Evolutionary conservation across 2,113 vertebrate genomes (phyloP).

Genomic region (Calcarius ornatus): DNA sequence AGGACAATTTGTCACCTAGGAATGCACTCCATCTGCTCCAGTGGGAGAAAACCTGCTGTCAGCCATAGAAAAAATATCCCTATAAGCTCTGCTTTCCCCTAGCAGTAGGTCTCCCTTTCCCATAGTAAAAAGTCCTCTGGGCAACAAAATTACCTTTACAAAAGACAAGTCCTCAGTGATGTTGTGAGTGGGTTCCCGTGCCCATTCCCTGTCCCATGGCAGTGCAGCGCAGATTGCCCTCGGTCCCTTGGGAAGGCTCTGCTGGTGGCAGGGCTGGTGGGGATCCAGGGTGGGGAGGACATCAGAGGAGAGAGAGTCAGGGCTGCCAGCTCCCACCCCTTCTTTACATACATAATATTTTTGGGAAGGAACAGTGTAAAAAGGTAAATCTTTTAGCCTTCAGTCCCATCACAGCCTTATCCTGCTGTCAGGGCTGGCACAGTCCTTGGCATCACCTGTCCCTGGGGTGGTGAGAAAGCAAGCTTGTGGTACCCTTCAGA

Average conservation of each 20-base stretch:
- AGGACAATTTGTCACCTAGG: neutral
- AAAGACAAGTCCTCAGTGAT: neutral
- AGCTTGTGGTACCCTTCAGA: neutral
- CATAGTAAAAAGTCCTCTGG: neutral
- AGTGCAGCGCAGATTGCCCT: rapidly evolving
- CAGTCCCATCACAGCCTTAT: neutral
- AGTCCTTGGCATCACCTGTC: neutral
- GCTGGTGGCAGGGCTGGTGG: neutral
- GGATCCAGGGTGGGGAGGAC: neutral
- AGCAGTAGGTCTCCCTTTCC: neutral
- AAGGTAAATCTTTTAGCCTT: neutral
- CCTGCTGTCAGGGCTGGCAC: neutral
- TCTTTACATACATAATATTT: neutral
- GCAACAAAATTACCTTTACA: neutral
- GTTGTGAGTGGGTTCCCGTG: rapidly evolving
- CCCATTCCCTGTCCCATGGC: neutral
- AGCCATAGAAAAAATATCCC: neutral
- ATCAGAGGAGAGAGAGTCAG: neutral
- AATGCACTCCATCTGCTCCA: neutral
- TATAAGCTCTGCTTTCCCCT: neutral
- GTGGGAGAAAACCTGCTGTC: neutral
- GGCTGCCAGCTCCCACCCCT: neutral
- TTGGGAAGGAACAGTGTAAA: neutral
- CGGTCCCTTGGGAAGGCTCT: neutral
- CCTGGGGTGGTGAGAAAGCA: neutral